These are phyloP conservation scores for Parus major DNA, from an alignment of 2,113 vertebrate genomes.

Conservation along the genomic window DNA sequence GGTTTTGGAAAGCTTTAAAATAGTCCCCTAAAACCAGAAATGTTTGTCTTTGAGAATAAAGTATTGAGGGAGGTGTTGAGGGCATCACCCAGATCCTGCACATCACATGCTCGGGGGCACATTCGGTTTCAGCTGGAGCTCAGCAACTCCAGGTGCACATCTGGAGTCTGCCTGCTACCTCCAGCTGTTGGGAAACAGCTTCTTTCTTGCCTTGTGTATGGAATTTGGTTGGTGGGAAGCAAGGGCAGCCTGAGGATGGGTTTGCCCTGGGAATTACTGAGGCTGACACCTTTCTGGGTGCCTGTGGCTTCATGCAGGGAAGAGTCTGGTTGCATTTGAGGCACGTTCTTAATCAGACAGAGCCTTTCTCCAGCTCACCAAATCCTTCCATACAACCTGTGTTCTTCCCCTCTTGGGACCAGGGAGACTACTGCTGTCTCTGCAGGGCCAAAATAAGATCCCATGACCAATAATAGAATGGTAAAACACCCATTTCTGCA, in stretches of 20 bases:
- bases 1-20: conserved; percentile 15
- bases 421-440: not conserved
- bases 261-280: not conserved
- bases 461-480: not conserved
- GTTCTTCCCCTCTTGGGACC: fast-evolving
- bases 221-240: not conserved
- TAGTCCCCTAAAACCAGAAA: not conserved
- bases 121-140: not conserved
- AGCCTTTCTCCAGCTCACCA: not conserved
- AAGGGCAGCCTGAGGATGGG: not conserved
- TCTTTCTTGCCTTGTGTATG: fast-evolving
- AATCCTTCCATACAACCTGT: not conserved
- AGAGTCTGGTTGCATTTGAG: fast-evolving
- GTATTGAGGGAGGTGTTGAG: not conserved
- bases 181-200: not conserved
- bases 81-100: not conserved
- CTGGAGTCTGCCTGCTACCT: not conserved
- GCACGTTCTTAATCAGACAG: not conserved
- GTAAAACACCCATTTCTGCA: not conserved
- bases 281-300: not conserved
- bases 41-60: not conserved
- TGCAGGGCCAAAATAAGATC: not conserved
- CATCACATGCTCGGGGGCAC: fast-evolving
- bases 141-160: not conserved
- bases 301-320: not conserved